Conservation (phyloP, 2,113 vertebrate species). For the Charadrius vociferus region DNA sequence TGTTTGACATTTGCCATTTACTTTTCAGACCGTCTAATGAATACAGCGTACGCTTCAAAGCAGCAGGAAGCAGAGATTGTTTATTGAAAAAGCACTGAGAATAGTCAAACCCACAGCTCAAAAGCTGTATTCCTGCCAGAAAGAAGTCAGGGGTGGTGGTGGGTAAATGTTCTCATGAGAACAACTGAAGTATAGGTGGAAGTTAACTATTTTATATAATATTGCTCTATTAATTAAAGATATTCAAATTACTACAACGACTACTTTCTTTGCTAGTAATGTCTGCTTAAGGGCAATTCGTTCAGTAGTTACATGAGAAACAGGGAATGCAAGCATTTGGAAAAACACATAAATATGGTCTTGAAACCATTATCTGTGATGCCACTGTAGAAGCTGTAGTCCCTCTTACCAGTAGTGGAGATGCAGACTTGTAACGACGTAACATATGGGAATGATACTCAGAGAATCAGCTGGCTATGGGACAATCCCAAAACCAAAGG, state of each 20-base stretch:
- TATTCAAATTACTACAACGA: neutral
- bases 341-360: neutral
- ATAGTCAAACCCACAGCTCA: neutral
- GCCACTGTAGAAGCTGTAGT: neutral
- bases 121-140: neutral
- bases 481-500: neutral
- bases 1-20: neutral
- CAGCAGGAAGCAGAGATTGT: neutral
- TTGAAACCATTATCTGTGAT: neutral
- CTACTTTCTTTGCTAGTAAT: neutral
- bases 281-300: neutral
- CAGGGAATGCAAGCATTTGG: neutral
- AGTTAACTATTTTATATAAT: neutral
- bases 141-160: neutral
- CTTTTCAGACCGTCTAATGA: neutral
- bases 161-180: neutral
- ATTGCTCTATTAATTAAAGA: neutral
- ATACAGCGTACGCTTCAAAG: neutral
- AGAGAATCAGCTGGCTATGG: neutral
- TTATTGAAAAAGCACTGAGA: neutral
- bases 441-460: neutral
- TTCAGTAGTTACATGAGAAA: neutral
- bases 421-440: neutral
- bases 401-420: neutral
- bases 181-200: neutral